Evolutionary conservation across 2,113 vertebrate genomes (phyloP).

Genomic region (Vombatus ursinus): DNA sequence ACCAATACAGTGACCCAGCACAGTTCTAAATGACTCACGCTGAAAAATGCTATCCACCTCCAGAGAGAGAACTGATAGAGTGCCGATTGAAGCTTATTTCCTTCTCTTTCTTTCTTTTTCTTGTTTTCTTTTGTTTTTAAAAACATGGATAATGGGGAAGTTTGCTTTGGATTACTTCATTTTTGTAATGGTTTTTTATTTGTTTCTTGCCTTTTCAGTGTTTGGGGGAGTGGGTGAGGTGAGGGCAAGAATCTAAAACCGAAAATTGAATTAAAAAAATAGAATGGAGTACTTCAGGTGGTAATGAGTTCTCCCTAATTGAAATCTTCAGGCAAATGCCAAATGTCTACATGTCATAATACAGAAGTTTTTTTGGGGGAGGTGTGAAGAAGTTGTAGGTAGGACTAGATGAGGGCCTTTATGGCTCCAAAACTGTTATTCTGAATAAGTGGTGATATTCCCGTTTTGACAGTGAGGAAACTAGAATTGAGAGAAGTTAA

Average conservation of each 20-base stretch:
- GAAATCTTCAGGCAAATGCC: not conserved
- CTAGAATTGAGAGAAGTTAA: not conserved
- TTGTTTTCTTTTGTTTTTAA: too few relatives aligned
- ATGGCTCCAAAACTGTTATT: too few relatives aligned
- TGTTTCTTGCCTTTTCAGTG: not conserved
- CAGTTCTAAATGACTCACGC: not conserved
- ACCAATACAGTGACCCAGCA: not conserved
- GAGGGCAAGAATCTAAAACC: not conserved
- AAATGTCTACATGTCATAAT: too few relatives aligned
- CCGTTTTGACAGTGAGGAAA: not conserved
- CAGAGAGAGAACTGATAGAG: not conserved
- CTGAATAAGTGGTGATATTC: not conserved
- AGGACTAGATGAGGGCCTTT: too few relatives aligned
- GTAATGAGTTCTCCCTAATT: not conserved
- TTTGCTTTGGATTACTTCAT: too few relatives aligned
- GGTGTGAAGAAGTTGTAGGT: too few relatives aligned
- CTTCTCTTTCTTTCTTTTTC: not conserved
- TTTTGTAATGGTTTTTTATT: not conserved
- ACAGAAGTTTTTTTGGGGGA: too few relatives aligned
- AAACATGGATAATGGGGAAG: too few relatives aligned
- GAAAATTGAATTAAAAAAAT: not conserved
- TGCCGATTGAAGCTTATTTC: not conserved
- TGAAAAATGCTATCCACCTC: not conserved
- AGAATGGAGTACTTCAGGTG: not conserved
- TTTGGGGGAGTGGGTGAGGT: not conserved